These are phyloP conservation scores for Chaenogobius annularis DNA, from an alignment of 2,113 vertebrate genomes.

Conservation along the genomic window DNA sequence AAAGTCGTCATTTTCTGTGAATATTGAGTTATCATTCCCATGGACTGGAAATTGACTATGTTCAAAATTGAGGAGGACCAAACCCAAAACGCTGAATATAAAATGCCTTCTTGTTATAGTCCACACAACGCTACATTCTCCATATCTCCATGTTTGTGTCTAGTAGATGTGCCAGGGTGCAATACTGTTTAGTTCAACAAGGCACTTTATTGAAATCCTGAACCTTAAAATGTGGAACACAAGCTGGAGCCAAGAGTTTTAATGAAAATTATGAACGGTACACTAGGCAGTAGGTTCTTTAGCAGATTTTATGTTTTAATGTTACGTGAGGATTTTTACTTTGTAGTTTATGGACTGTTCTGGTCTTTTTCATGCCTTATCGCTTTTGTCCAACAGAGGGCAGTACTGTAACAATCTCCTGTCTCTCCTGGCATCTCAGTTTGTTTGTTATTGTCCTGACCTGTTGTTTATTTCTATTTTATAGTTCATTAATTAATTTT, in stretches of 20 bases:
- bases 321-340: not conserved
- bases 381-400: constrained; percentile 43
- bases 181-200: constrained; percentile 15
- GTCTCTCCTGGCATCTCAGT: not conserved
- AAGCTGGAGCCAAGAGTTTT: constrained; percentile 12
- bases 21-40: constrained; percentile 36
- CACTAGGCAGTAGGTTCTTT: not conserved
- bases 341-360: constrained; percentile 1
- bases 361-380: constrained; percentile 49
- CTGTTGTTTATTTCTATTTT: constrained; percentile 37
- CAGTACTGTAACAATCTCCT: constrained; percentile 29
- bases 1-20: constrained; percentile 10
- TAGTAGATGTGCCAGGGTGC: constrained; percentile 29
- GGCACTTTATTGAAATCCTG: constrained; percentile 47
- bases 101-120: not conserved
- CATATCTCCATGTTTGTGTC: constrained; percentile 7
- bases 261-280: not conserved
- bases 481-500: constrained; percentile 40
- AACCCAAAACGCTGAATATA: not conserved
- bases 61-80: constrained; percentile 13
- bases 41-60: constrained; percentile 14
- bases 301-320: not conserved
- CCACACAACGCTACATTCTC: not conserved
- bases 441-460: constrained; percentile 16
- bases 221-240: constrained; percentile 26